Evolutionary conservation across 1,140 invertebrate species (phyloP).

Genomic region (Zaprionus tsacasi): DNA sequence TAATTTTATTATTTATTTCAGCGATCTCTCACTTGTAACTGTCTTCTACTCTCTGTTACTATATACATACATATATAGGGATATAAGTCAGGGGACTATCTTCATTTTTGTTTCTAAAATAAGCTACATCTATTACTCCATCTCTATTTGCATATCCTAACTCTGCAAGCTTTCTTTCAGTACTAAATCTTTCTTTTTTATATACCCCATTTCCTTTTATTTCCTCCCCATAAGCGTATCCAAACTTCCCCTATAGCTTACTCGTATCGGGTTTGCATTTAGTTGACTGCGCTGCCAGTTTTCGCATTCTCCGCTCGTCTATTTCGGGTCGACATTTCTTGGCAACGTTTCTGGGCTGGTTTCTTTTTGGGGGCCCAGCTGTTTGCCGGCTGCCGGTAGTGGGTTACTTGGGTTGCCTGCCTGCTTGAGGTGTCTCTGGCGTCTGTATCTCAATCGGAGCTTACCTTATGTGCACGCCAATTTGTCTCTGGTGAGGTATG

Average conservation of each 20-base stretch:
- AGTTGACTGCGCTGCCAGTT: constrained; percentile 46
- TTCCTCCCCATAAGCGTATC: constrained; percentile 11
- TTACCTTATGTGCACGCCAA: constrained; percentile 55
- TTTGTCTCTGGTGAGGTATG: constrained; percentile 29
- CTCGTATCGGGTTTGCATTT: constrained; percentile 18
- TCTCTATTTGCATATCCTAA: neutral
- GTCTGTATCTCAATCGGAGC: constrained; percentile 26
- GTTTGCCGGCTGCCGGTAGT: constrained; percentile 24
- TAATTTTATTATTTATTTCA: too few species aligned
- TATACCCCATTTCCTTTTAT: neutral
- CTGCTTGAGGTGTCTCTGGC: constrained; percentile 1
- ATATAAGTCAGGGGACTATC: too few species aligned
- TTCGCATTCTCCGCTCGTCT: constrained; percentile 37
- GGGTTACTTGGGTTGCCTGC: neutral
- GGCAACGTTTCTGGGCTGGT: constrained; percentile 46
- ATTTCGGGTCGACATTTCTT: constrained; percentile 51
- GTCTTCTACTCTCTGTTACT: too few species aligned
- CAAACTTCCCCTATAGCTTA: neutral
- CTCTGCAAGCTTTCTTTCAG: neutral
- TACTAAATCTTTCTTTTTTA: neutral
- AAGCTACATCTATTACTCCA: neutral
- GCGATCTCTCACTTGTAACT: too few species aligned
- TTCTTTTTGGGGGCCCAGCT: constrained; percentile 39
- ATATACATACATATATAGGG: too few species aligned
- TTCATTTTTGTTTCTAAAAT: neutral